A percentile compares a stretch with the other conserved stretches of the same genome.
phyloP scores from a whole-genome alignment of 2,113 vertebrate genomes.

The Dipodomys ordii region DNA sequence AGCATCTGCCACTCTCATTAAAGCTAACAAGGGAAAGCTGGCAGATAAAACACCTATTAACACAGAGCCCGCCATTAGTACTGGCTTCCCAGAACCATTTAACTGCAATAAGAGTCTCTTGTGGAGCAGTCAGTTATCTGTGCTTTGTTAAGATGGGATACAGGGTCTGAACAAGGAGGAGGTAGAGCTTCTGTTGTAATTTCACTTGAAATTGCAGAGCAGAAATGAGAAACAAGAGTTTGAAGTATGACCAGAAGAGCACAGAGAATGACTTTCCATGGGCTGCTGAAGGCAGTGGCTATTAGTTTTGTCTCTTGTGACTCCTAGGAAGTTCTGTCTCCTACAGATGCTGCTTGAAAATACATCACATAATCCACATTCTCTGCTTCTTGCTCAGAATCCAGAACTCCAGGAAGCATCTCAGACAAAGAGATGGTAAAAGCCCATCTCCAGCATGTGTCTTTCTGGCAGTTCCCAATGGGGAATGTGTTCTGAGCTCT shows the following conservation, averaged over 20 bases:
- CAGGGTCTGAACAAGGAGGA: background rate
- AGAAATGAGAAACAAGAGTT: background rate
- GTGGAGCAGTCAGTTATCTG: background rate
- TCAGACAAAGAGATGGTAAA: background rate
- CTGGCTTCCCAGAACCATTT: background rate
- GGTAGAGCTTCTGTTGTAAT: background rate
- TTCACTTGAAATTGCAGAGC: background rate
- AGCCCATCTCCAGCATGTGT: background rate
- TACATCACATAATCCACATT: background rate
- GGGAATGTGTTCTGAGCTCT: background rate
- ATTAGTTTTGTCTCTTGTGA: background rate
- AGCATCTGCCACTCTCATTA: background rate
- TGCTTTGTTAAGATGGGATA: background rate
- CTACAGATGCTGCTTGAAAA: background rate
- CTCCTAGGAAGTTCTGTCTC: background rate
- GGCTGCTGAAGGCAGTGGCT: background rate
- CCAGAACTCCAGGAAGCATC: background rate
- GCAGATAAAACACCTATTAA: slow-evolving; percentile 32
- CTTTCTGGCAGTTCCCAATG: fast-evolving
- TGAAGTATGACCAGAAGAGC: background rate
- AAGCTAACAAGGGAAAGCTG: background rate
- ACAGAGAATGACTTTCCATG: background rate
- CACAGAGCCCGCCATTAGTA: slow-evolving; percentile 1
- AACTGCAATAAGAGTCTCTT: background rate
- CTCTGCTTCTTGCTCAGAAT: background rate